A percentile compares a stretch with the other conserved stretches of the same genome.
Conservation (phyloP, 2,888 invertebrate genomes). For the Buathra laborator region DNA sequence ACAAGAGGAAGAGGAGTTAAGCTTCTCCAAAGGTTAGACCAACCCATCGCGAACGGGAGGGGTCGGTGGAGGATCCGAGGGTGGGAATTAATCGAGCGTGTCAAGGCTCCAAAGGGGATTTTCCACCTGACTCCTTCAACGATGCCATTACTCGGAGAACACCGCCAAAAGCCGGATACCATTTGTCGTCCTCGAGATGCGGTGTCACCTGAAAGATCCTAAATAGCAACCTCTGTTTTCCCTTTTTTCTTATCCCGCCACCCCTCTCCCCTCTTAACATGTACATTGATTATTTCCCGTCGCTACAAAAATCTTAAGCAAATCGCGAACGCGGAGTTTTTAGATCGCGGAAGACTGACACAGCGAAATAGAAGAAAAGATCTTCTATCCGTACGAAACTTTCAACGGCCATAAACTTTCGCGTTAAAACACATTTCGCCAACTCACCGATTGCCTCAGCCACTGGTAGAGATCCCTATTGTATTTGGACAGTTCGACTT, state of each 20-base stretch:
- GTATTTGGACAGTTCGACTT: constrained; percentile 83
- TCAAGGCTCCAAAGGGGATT: constrained; percentile 59
- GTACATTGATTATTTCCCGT: too few species aligned
- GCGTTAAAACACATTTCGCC: background rate
- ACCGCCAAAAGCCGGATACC: constrained; percentile 87
- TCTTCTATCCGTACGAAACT: constrained; percentile 36
- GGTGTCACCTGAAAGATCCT: constrained; percentile 83
- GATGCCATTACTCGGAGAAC: constrained; percentile 85
- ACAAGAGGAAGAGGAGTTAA: constrained; percentile 59
- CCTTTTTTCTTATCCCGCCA: background rate
- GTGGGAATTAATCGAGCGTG: constrained; percentile 61
- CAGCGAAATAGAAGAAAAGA: background rate
- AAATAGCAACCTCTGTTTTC: constrained; percentile 43
- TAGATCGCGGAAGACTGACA: background rate
- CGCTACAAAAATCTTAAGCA: too few species aligned
- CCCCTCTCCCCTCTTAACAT: background rate
- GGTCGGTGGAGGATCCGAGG: background rate
- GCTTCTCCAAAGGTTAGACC: constrained; percentile 25
- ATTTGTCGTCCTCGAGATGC: constrained; percentile 87
- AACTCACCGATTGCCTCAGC: constrained; percentile 85
- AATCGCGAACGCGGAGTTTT: background rate
- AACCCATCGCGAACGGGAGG: background rate
- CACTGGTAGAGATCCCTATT: constrained; percentile 87
- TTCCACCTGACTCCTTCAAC: constrained; percentile 80
- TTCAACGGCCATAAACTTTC: constrained; percentile 43